These are phyloP conservation scores for Anguilla pacifica DNA, from an alignment of 2,797 vertebrate genomes.

Conservation along the genomic window DNA sequence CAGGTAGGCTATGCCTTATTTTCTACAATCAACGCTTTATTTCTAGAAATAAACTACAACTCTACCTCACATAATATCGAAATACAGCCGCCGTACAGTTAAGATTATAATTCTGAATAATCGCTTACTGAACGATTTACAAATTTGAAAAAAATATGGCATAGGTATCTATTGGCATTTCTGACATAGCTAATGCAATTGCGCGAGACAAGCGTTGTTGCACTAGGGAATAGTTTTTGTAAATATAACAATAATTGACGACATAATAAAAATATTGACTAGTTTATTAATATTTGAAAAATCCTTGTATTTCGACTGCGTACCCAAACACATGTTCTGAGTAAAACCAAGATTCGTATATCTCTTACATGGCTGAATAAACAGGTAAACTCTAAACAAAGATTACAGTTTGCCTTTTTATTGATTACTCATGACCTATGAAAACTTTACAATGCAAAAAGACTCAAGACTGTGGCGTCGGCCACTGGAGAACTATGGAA, in stretches of 20 bases:
- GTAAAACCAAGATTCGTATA: neutral
- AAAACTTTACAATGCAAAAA: neutral
- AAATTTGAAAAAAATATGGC: too few species aligned
- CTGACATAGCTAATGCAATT: neutral
- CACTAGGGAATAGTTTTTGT: neutral
- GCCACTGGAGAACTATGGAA: neutral
- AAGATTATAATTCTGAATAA: neutral
- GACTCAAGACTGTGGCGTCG: neutral
- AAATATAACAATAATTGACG: neutral
- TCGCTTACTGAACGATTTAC: neutral
- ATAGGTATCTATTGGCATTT: too few species aligned
- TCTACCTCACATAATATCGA: too few species aligned
- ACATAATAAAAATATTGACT: neutral
- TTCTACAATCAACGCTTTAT: neutral
- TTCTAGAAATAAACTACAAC: neutral
- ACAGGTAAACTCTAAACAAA: neutral
- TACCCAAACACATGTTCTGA: neutral
- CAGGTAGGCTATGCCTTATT: neutral
- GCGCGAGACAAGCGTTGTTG: neutral
- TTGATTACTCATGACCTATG: neutral
- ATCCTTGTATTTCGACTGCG: neutral
- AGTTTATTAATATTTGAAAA: neutral
- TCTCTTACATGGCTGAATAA: neutral
- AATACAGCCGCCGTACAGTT: neutral
- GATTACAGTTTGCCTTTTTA: neutral